Evolutionary conservation across 2,113 vertebrate species (phyloP).

Genomic region (Otus sunia): DNA sequence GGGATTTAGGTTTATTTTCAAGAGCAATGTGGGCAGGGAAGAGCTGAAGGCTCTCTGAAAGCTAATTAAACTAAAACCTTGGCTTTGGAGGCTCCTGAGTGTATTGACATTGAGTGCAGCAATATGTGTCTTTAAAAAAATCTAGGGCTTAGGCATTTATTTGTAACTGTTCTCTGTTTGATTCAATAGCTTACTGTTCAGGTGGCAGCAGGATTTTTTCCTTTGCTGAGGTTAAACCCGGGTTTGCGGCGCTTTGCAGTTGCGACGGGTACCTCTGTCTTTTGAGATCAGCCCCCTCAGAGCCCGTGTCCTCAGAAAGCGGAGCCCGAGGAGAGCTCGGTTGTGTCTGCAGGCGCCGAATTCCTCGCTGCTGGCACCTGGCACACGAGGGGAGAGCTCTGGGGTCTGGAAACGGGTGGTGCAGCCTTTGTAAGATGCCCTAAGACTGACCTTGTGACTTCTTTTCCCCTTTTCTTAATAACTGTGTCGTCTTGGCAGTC

Average conservation of each 20-base stretch:
- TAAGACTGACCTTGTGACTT: rapidly evolving
- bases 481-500: rapidly evolving
- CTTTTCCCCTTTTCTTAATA: not conserved
- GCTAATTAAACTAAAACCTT: too few species aligned
- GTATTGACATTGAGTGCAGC: not conserved
- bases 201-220: not conserved
- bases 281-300: not conserved
- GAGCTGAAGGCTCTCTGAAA: not conserved
- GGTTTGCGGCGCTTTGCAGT: not conserved
- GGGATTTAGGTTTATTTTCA: not conserved
- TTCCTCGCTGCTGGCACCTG: not conserved
- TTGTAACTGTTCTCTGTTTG: too few species aligned
- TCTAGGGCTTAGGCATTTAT: rapidly evolving
- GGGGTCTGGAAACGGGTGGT: rapidly evolving
- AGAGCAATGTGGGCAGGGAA: rapidly evolving
- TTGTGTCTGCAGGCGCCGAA: not conserved
- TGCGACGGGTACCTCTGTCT: too few species aligned
- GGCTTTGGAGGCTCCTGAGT: not conserved
- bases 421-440: rapidly evolving
- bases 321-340: not conserved
- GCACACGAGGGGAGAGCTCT: too few species aligned
- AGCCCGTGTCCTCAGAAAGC: rapidly evolving
- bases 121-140: rapidly evolving
- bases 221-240: rapidly evolving
- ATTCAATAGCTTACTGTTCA: rapidly evolving